phyloP scores from a whole-genome alignment of 2,113 vertebrate genomes.

The Myanophis thanlyinensis region DNA sequence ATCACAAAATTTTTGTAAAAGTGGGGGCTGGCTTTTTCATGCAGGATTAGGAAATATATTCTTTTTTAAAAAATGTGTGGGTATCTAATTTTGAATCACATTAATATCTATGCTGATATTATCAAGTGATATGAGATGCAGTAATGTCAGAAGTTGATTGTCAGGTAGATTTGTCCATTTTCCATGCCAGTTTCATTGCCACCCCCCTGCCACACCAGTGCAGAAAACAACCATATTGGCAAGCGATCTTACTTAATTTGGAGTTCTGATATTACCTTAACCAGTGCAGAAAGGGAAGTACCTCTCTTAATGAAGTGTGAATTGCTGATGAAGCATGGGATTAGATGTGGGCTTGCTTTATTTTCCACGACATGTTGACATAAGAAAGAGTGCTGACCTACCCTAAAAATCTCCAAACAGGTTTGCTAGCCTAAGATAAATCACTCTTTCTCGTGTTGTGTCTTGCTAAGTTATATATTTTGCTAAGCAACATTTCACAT shows the following conservation, averaged over 20 bases:
- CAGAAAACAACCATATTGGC: neutral
- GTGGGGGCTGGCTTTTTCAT: neutral
- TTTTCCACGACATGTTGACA: neutral
- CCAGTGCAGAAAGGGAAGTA: neutral
- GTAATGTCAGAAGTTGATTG: neutral
- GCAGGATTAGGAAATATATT: neutral
- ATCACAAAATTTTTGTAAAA: neutral
- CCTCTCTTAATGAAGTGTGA: neutral
- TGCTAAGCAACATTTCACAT: neutral
- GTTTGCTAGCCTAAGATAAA: neutral
- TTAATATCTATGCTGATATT: neutral
- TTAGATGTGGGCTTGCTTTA: neutral
- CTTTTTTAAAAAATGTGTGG: neutral
- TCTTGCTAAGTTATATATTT: neutral
- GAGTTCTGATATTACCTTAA: neutral
- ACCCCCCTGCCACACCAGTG: too few relatives aligned
- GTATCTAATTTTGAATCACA: neutral
- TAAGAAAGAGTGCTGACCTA: neutral
- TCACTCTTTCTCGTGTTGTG: neutral
- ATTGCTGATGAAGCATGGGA: constrained; percentile 14
- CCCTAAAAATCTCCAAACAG: neutral
- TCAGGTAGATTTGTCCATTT: neutral
- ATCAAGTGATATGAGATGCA: neutral
- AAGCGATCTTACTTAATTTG: neutral
- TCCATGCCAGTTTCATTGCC: neutral